Percentiles rank a stretch among this genome's conserved stretches.
Conservation (phyloP, 2,113 vertebrate genomes). For the Trichomycterus rosablanca region DNA sequence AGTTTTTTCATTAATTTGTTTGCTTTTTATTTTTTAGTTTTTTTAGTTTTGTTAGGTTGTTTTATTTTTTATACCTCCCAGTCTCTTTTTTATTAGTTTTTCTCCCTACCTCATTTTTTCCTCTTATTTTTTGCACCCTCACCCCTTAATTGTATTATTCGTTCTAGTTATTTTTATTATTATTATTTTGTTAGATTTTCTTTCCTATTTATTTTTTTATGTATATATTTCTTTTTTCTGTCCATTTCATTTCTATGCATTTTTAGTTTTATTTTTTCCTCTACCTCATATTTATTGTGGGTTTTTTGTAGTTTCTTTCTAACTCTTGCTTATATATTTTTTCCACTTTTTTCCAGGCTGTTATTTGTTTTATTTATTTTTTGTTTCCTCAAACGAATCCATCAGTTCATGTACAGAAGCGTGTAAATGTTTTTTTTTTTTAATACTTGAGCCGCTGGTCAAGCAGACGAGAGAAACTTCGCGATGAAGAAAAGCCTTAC, state of each 20-base stretch:
- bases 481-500: conserved; percentile 99
- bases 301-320: neutral
- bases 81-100: conserved; percentile 1
- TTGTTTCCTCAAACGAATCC: conserved; percentile 69
- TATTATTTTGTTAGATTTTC: conserved; percentile 53
- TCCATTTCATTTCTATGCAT: neutral
- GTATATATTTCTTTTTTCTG: neutral
- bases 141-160: neutral
- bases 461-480: conserved; percentile 63
- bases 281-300: neutral
- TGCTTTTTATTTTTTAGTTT: neutral
- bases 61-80: conserved; percentile 21
- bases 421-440: conserved; percentile 99
- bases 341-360: conserved; percentile 45
- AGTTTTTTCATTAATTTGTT: neutral
- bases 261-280: conserved; percentile 58
- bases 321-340: conserved; percentile 36
- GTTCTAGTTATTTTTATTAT: conserved; percentile 1
- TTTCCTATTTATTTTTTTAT: conserved; percentile 61
- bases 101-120: conserved; percentile 14
- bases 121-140: conserved; percentile 58
- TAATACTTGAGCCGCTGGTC: conserved; percentile 94
- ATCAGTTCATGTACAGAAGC: conserved; percentile 89
- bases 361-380: neutral
- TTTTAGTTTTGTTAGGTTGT: conserved; percentile 65